Evolutionary conservation across 2,113 vertebrate species (phyloP).

Genomic region (Gavialis gangeticus): DNA sequence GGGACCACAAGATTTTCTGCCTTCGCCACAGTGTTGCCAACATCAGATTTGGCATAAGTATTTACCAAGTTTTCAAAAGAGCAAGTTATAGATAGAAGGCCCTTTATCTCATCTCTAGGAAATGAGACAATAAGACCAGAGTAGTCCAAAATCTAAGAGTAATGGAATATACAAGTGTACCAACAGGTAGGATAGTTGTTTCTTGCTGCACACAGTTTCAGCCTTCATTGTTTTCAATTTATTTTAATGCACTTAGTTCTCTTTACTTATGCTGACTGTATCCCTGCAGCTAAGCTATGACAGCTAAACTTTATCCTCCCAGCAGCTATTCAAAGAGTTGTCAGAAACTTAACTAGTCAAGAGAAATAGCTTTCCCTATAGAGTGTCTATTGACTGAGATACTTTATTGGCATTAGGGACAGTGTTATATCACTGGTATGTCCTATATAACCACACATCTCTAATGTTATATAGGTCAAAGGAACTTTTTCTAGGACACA

Average conservation of each 20-base stretch:
- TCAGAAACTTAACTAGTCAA: background rate
- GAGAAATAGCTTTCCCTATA: background rate
- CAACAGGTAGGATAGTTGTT: no score
- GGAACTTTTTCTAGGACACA: background rate
- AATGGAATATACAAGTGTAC: no score
- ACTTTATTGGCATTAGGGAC: background rate
- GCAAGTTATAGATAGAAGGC: no score
- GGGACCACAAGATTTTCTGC: no score
- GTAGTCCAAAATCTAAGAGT: no score
- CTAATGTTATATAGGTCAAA: background rate
- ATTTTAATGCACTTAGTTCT: background rate
- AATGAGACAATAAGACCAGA: no score
- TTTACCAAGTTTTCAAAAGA: no score
- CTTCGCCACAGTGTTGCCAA: no score
- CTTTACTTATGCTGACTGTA: background rate
- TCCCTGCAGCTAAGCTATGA: background rate
- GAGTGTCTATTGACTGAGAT: background rate
- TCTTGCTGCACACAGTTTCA: background rate
- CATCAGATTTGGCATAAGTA: no score
- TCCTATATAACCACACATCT: background rate
- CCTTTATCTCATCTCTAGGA: no score
- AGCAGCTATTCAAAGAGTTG: background rate
- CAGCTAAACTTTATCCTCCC: background rate
- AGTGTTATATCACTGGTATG: background rate
- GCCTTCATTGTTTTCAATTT: background rate